A percentile compares a stretch with the other conserved stretches of the same genome.
These are phyloP conservation scores for Odontocolon sp. DNA, from an alignment of 2,888 invertebrate genomes.

Conservation along the genomic window DNA sequence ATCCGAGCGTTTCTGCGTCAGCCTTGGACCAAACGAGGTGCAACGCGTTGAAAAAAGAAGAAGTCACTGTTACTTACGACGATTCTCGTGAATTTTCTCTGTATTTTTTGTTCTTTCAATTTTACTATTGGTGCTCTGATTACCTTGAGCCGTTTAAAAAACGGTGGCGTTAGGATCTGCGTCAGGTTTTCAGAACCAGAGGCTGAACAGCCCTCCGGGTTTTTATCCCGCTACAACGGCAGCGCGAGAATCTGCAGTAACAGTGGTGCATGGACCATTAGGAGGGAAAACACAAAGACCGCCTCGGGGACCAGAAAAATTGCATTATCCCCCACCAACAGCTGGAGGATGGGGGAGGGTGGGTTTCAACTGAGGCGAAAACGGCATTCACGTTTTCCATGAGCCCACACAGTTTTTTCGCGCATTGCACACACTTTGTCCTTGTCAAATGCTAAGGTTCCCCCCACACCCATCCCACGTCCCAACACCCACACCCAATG, in stretches of 20 bases:
- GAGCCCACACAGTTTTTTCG: neutral
- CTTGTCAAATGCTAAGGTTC: neutral
- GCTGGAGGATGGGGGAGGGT: neutral
- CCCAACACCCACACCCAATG: too few relatives aligned
- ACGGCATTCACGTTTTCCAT: constrained; percentile 8
- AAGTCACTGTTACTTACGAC: neutral
- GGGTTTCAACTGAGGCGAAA: neutral
- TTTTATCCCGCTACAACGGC: too few relatives aligned
- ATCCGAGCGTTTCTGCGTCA: constrained; percentile 23
- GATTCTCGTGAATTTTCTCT: too few relatives aligned
- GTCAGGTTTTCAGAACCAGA: constrained; percentile 3
- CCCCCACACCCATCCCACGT: too few relatives aligned
- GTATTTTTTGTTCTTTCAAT: neutral
- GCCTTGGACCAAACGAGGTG: neutral
- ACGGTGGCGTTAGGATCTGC: constrained; percentile 1
- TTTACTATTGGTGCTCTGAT: constrained; percentile 29
- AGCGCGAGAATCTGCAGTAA: constrained; percentile 18
- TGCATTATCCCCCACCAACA: constrained; percentile 41
- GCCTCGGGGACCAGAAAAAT: constrained; percentile 54
- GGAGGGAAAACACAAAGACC: constrained; percentile 57
- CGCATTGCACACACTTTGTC: neutral
- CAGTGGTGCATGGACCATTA: constrained; percentile 45
- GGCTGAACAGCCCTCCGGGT: neutral
- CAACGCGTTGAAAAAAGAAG: neutral
- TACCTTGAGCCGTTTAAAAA: constrained; percentile 28